phyloP scores from a whole-genome alignment of 2,797 vertebrate genomes.

The Echiichthys vipera region DNA sequence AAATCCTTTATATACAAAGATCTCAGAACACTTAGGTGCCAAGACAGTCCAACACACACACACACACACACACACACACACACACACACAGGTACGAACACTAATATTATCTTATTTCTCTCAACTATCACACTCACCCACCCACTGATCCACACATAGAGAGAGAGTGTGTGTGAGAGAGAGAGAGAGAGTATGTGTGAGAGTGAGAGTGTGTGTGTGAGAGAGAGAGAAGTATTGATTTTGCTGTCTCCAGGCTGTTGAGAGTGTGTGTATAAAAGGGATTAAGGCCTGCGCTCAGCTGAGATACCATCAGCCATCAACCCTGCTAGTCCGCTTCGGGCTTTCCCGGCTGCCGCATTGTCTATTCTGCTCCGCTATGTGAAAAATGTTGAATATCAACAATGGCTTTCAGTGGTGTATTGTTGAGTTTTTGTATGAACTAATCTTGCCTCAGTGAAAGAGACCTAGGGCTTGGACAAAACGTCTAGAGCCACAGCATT shows the following conservation, averaged over 20 bases:
- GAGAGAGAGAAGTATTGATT: conserved; percentile 87
- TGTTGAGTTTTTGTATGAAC: conserved; percentile 99
- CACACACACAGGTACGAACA: conserved; percentile 44
- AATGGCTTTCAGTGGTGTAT: conserved; percentile 99
- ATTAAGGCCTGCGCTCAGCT: conserved; percentile 95
- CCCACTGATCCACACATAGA: conserved; percentile 62
- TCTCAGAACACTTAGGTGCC: conserved; percentile 70
- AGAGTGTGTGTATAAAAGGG: conserved; percentile 88
- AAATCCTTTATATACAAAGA: conserved; percentile 31
- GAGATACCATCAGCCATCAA: conserved; percentile 99
- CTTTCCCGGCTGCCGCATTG: conserved; percentile 99
- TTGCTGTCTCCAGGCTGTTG: conserved; percentile 87
- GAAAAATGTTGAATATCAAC: conserved; percentile 99
- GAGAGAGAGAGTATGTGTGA: too few species aligned
- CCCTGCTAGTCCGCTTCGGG: conserved; percentile 91
- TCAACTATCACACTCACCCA: conserved; percentile 68
- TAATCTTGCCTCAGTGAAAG: conserved; percentile 99
- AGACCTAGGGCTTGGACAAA: conserved; percentile 97
- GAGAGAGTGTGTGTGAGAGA: conserved; percentile 44
- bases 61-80: conserved; percentile 19
- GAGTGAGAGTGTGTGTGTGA: conserved; percentile 81
- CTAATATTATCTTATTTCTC: conserved; percentile 35
- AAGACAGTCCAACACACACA: conserved; percentile 21
- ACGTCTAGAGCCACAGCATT: conserved; percentile 98
- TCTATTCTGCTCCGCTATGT: conserved; percentile 99